These are phyloP conservation scores for Mus caroli DNA, from an alignment of 2,797 vertebrate species.

Conservation along the genomic window DNA sequence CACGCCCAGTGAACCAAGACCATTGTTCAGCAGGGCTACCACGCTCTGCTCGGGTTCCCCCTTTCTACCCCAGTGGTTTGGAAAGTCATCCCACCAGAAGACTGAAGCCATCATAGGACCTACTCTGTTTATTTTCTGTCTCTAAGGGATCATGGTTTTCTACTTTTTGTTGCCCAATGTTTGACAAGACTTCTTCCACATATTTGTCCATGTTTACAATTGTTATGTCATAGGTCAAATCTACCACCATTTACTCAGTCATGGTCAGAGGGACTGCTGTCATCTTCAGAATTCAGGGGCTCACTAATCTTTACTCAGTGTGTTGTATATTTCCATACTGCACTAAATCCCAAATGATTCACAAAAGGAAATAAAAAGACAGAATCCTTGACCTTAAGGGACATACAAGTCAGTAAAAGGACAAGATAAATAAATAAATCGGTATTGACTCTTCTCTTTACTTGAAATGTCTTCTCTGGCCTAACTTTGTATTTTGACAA, in stretches of 20 bases:
- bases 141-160: not conserved
- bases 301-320: slow-evolving; percentile 8
- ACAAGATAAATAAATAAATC: not conserved
- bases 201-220: slow-evolving; percentile 52
- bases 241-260: slow-evolving; percentile 11
- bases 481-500: not conserved
- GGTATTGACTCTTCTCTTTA: slow-evolving; percentile 18
- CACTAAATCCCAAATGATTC: slow-evolving; percentile 17
- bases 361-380: slow-evolving; percentile 47
- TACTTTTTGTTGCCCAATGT: slow-evolving; percentile 21
- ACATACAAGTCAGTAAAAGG: not conserved
- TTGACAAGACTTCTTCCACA: slow-evolving; percentile 33
- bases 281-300: slow-evolving; percentile 17
- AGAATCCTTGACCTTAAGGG: slow-evolving; percentile 11
- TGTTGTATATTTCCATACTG: not conserved
- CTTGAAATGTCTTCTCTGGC: not conserved
- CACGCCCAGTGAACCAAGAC: not conserved
- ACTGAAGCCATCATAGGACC: not conserved
- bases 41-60: not conserved
- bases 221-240: slow-evolving; percentile 24
- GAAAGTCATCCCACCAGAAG: not conserved
- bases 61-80: not conserved
- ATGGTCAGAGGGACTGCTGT: not conserved
- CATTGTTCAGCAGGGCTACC: not conserved
- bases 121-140: slow-evolving; percentile 15